A percentile compares a stretch with the other conserved stretches of the same genome.
Conservation (phyloP, 2,888 invertebrate genomes). For the Notodonta ziczac region DNA sequence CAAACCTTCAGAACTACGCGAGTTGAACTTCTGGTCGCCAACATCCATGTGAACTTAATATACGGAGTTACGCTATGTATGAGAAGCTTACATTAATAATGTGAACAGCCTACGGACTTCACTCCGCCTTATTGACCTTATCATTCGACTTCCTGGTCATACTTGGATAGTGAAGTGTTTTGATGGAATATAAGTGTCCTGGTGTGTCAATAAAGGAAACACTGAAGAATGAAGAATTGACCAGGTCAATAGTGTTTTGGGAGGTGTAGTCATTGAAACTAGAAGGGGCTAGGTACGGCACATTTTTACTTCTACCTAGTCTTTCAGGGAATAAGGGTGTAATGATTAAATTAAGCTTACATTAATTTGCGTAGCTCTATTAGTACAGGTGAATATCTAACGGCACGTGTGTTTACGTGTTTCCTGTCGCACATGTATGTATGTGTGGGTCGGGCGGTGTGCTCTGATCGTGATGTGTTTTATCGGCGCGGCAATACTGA, state of each 20-base stretch:
- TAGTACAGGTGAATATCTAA: not conserved
- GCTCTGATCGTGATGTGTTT: not conserved
- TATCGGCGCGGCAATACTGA: not conserved
- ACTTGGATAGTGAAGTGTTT: too few relatives aligned
- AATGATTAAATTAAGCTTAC: conserved; percentile 19
- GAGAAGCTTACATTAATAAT: conserved; percentile 23
- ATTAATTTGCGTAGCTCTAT: conserved; percentile 13
- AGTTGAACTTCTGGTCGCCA: conserved; percentile 94
- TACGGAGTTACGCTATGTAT: conserved; percentile 32
- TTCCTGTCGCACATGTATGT: conserved; percentile 16
- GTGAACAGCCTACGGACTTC: too few relatives aligned
- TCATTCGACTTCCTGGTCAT: too few relatives aligned
- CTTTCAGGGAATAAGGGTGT: conserved; percentile 6
- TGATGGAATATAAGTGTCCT: too few relatives aligned
- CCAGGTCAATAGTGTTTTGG: too few relatives aligned
- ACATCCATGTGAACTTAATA: conserved; percentile 88
- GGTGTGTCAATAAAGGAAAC: too few relatives aligned
- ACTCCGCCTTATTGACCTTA: too few relatives aligned
- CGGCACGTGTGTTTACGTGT: conserved; percentile 29
- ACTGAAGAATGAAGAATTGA: too few relatives aligned
- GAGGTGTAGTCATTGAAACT: too few relatives aligned
- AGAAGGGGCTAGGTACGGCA: not conserved
- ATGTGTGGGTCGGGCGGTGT: not conserved
- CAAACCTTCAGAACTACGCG: conserved; percentile 87
- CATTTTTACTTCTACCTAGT: conserved; percentile 21